A percentile compares a stretch with the other conserved stretches of the same genome.
phyloP scores from a whole-genome alignment of 2,797 vertebrate genomes.

The Pseudotriccus pelzelni region DNA sequence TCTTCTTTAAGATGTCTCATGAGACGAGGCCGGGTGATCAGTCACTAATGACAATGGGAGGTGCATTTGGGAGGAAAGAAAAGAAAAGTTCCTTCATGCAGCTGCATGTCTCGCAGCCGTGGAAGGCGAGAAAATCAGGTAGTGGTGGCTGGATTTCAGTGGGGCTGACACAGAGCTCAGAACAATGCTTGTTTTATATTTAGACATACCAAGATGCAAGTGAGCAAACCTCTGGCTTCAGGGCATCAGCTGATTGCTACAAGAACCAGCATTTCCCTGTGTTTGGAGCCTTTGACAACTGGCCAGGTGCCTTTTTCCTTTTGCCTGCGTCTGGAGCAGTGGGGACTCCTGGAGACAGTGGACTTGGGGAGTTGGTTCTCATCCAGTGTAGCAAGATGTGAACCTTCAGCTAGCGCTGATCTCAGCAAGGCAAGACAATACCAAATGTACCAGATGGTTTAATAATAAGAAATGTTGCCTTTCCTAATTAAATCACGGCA shows the following conservation, averaged over 20 bases:
- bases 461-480: not conserved
- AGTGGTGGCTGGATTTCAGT: constrained; percentile 34
- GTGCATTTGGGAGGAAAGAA: not conserved
- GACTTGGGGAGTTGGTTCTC: not conserved
- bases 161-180: not conserved
- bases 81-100: not conserved
- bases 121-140: constrained; percentile 34
- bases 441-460: not conserved
- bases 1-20: not conserved
- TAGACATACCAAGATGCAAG: constrained; percentile 20
- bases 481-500: not conserved
- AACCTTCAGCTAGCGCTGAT: not conserved
- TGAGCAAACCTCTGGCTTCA: constrained; percentile 39
- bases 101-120: not conserved
- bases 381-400: not conserved
- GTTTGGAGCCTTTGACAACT: not conserved
- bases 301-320: not conserved
- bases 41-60: not conserved
- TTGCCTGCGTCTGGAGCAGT: not conserved
- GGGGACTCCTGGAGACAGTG: not conserved
- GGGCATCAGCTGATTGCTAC: constrained; percentile 58
- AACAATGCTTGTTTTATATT: constrained; percentile 54
- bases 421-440: not conserved
- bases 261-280: constrained; percentile 30
- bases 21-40: not conserved